phyloP scores from a whole-genome alignment of 2,888 invertebrate genomes.

The Bombylius discolor region DNA sequence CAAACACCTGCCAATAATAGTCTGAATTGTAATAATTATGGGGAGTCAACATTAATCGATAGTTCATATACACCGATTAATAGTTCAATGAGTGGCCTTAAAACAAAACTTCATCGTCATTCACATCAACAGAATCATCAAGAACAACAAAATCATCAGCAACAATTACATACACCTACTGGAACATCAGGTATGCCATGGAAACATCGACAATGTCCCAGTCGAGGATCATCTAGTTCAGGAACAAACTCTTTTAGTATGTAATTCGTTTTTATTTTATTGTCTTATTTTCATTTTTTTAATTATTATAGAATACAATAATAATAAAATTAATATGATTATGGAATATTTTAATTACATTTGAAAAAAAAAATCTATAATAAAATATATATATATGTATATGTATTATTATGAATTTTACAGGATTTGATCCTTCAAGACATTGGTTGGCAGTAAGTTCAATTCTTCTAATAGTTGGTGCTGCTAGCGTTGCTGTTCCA shows the following conservation, averaged over 20 bases:
- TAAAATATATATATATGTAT: no score
- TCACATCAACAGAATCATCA: constrained; percentile 16
- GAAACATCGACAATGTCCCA: constrained; percentile 37
- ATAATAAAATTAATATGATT: no score
- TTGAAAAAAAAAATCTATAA: not conserved
- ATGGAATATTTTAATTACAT: no score
- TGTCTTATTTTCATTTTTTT: not conserved
- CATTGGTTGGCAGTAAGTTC: constrained; percentile 69
- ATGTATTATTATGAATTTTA: not conserved
- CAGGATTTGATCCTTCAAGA: constrained; percentile 46
- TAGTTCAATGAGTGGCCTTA: constrained; percentile 27
- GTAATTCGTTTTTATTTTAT: constrained; percentile 14
- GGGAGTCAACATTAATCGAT: constrained; percentile 18
- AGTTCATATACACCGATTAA: constrained; percentile 26
- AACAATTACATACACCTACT: constrained; percentile 12
- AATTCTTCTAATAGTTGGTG: constrained; percentile 61
- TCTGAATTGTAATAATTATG: constrained; percentile 18
- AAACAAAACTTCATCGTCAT: constrained; percentile 28
- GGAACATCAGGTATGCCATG: constrained; percentile 27
- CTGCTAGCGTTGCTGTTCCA: constrained; percentile 68
- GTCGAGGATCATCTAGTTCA: constrained; percentile 35
- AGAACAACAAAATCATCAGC: constrained; percentile 14
- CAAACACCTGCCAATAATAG: constrained; percentile 15
- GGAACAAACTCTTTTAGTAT: constrained; percentile 36
- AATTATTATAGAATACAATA: no score